A percentile compares a stretch with the other conserved stretches of the same genome.
phyloP scores from a whole-genome alignment of 2,113 vertebrate genomes.

The Dromaius novaehollandiae region DNA sequence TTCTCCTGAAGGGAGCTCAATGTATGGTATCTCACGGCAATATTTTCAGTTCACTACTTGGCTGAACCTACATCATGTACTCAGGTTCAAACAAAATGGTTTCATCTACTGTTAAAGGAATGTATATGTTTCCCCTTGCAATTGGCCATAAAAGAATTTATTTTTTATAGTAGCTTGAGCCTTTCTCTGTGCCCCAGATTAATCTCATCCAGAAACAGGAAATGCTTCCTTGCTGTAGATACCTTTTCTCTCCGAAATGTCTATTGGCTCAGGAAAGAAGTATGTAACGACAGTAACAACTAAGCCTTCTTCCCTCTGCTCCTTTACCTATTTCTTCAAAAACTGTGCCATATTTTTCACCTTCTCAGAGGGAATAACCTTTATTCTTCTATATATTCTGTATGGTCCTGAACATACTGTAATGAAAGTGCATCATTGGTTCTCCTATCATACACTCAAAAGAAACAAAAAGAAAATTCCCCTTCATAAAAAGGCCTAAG shows the following conservation, averaged over 20 bases:
- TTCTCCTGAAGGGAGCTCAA: neutral
- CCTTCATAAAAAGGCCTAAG: neutral
- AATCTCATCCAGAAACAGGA: neutral
- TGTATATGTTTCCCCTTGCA: neutral
- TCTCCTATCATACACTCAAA: neutral
- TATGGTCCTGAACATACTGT: neutral
- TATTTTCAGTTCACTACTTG: neutral
- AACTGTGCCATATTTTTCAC: neutral
- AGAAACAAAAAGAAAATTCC: neutral
- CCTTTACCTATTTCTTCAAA: neutral
- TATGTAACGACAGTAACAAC: neutral
- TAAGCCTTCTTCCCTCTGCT: neutral
- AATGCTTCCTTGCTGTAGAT: neutral
- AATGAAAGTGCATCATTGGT: neutral
- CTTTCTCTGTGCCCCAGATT: neutral
- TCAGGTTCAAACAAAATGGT: neutral
- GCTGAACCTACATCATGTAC: neutral
- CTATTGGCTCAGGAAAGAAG: neutral
- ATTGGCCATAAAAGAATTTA: neutral
- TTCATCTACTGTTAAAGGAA: neutral
- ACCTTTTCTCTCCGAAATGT: neutral
- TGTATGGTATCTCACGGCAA: neutral
- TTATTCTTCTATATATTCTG: neutral
- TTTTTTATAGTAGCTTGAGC: neutral
- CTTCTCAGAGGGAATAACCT: neutral